phyloP scores from a whole-genome alignment of 2,113 vertebrate species.

The Falco punctatus region DNA sequence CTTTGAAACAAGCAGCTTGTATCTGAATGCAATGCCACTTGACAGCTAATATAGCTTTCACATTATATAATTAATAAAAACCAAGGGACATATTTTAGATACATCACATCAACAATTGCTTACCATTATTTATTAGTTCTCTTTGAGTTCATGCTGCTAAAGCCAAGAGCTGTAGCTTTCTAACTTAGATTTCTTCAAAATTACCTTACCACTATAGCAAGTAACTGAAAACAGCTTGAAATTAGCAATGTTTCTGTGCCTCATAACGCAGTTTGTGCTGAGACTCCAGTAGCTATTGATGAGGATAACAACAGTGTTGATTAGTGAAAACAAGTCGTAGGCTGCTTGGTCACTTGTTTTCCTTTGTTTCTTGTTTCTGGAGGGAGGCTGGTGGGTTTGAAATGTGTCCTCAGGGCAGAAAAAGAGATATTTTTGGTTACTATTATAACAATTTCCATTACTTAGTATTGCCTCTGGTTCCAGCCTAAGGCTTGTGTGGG shows the following conservation, averaged over 20 bases:
- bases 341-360: background rate
- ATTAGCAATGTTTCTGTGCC: slow-evolving; percentile 30
- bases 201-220: background rate
- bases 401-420: background rate
- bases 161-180: background rate
- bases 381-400: background rate
- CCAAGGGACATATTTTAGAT: background rate
- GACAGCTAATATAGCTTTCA: background rate
- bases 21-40: background rate
- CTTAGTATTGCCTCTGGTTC: background rate
- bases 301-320: slow-evolving; percentile 26
- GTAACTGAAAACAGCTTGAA: slow-evolving; percentile 3
- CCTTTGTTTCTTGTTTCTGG: background rate
- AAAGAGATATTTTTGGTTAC: background rate
- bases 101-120: background rate
- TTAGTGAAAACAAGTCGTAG: slow-evolving; percentile 1
- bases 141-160: background rate
- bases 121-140: background rate
- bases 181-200: background rate
- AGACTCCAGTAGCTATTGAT: slow-evolving; percentile 13
- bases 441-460: background rate
- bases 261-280: slow-evolving; percentile 36
- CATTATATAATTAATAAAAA: background rate
- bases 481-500: background rate
- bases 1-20: background rate